Base-by-base conservation (phyloP, 1,140 invertebrate genomes). In the Scaptomyza pallida region DNA sequence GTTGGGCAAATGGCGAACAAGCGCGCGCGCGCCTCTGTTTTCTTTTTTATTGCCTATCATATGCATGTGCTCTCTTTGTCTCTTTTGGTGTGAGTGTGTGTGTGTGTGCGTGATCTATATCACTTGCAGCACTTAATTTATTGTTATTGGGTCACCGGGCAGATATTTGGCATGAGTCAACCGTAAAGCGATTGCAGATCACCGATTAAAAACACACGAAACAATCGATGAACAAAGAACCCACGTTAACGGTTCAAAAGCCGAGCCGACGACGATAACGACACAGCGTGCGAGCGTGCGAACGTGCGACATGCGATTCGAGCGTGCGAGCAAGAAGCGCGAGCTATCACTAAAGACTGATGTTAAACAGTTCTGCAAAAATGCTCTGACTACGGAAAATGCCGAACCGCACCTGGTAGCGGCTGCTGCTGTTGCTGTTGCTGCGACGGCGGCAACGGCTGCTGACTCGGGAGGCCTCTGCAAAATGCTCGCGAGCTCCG, bases 331-430 rank as follows among this genome's bases (percentile, higher is more conserved):
- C 85, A 90, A 90, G 89, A 90, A 90, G 88, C 89, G 88, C 89
- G 89, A 90, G 81, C 79, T 90, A 90, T 90, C 88, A 90, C 82
- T 89, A 90, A 90, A 90, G 89, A 90, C 89, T 89, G 89, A 90
- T 90, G 89, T 88, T 89, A 89, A 90, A 76, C 78, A 75, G 85
- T 90, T 90, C 89, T 90, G 89, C 89, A 90, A 90, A 64, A 90
- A 77, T 80, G 81, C 81, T 86, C 75, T 60, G 75, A 62, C 73
- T 72, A 59, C 63, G 55, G 55, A 30, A 57, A 56, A 48, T 55
- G 21, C 52, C 62, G 45, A 57, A 54, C 65, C 47, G 61, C 69
- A 72, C 71, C 54, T 73, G 59, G 59, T 61, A 70, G 75, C 77
- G 19, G 9, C 44, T 5, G 52, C 44, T n/a, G 45, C 45, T 44